phyloP scores from a whole-genome alignment of 2,888 invertebrate species.

The Andricus quercusramuli region DNA sequence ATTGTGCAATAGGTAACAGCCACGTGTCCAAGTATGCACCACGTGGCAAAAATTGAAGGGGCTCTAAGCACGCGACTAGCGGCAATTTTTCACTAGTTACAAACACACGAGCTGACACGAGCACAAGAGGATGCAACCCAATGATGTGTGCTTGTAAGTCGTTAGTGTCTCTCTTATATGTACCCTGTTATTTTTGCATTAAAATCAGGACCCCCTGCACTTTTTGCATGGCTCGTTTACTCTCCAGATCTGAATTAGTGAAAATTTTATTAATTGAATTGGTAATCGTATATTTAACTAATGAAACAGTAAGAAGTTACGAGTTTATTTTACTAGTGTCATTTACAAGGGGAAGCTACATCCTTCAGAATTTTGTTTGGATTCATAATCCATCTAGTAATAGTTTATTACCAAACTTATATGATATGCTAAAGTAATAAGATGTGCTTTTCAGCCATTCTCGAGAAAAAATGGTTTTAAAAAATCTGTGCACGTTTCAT shows the following conservation, averaged over 20 bases:
- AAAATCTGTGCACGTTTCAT: too few relatives aligned
- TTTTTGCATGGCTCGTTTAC: constrained; percentile 54
- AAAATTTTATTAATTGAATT: not conserved
- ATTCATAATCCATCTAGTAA: too few relatives aligned
- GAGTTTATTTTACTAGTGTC: too few relatives aligned
- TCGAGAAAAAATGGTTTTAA: too few relatives aligned
- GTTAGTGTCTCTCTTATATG: constrained; percentile 66
- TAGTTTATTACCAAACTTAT: too few relatives aligned
- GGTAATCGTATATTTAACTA: too few relatives aligned
- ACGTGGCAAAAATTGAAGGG: constrained; percentile 73
- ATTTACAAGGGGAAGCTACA: too few relatives aligned
- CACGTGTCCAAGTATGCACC: constrained; percentile 67
- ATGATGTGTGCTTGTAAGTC: constrained; percentile 68
- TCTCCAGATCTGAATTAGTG: constrained; percentile 44
- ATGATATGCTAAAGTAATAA: too few relatives aligned
- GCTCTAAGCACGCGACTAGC: constrained; percentile 57
- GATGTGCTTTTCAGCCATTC: too few relatives aligned
- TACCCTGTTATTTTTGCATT: constrained; percentile 73
- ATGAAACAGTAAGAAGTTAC: too few relatives aligned
- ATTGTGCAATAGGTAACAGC: constrained; percentile 41
- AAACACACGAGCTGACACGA: constrained; percentile 61
- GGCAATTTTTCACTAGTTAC: constrained; percentile 60
- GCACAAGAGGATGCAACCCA: constrained; percentile 65
- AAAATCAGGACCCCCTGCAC: constrained; percentile 61
- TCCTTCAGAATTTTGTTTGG: too few relatives aligned